Base-by-base conservation (phyloP, 2,113 vertebrate genomes). In the Mesembrinibis cayennensis region DNA sequence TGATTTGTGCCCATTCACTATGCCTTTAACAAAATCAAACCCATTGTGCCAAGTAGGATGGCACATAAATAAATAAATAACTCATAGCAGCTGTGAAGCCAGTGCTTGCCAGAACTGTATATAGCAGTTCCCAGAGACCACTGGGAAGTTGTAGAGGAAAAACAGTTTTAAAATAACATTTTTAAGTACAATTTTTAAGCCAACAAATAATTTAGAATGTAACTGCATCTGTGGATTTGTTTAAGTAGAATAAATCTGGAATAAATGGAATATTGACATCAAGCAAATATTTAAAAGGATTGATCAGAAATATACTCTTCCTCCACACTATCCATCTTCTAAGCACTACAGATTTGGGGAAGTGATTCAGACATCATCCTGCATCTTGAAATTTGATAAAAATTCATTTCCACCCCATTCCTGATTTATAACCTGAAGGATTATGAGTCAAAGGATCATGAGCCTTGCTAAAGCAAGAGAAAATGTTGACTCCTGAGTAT, bases 11-110 rank as follows among this genome's bases (percentile, higher is more conserved):
- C 73, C 45, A 71, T 81, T 94, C 55, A 89, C 76, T 89, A 23
- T 71, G 71, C 11, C 55, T 94, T 95, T 90, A 92, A 92, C n/a
- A 87, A 94, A 96, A 97, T 90, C 76, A 83, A 77, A 83, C 18
- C 20, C 45, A 36, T 86, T 96, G 27, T 92, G 87, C 78, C 85
- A 88, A 96, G 73, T 86, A 82, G 62, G 74, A 66, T 77, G 70
- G 53, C 29, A n/a, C 49, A 83, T 58, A 91, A 91, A 96, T 87
- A 95, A 93, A 73, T 78, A 95, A 89, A 40, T 53, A 95, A 87
- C 36, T 96, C 18, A 45, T 18, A 93, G 63, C 93, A 96, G 71
- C 90, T 97, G 85, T 55, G 88, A 88, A 89, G 59, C 22, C 15
- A 62, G 23, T 86, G 58, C 71, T 94, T 96, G 90, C 79, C 90